Evolutionary conservation across 2,888 invertebrate species (phyloP).

Genomic region (Penaeus monodon): DNA sequence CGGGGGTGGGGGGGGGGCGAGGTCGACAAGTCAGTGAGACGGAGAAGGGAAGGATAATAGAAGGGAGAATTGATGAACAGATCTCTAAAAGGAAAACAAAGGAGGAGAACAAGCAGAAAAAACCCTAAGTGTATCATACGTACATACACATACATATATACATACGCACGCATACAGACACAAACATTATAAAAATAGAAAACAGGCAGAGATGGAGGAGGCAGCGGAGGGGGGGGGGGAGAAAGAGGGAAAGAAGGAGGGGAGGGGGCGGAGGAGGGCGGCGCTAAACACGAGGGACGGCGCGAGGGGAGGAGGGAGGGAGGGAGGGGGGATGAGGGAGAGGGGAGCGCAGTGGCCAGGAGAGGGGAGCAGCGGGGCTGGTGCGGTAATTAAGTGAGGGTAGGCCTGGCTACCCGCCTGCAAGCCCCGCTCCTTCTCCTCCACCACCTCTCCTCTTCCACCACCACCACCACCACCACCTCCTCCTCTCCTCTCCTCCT

Average conservation of each 20-base stretch:
- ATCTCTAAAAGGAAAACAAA: too few species aligned
- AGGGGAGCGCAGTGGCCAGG: not conserved
- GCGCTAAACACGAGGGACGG: not conserved
- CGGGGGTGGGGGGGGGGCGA: too few species aligned
- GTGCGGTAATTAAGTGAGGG: not conserved
- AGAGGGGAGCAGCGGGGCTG: not conserved
- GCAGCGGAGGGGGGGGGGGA: too few species aligned
- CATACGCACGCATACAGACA: too few species aligned
- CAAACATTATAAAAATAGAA: too few species aligned
- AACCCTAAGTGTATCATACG: too few species aligned
- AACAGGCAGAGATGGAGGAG: too few species aligned
- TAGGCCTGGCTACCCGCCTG: not conserved
- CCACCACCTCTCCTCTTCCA: not conserved
- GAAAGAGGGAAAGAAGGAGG: not conserved
- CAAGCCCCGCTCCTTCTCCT: not conserved
- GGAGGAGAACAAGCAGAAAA: too few species aligned
- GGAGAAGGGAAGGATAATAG: too few species aligned
- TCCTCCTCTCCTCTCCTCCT: not conserved
- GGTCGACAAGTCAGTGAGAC: too few species aligned
- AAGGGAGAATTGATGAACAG: too few species aligned
- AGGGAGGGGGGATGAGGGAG: not conserved
- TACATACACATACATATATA: too few species aligned
- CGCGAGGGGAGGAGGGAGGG: constrained; percentile 19
- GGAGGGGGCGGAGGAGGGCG: not conserved
- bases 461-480: not conserved